A percentile compares a stretch with the other conserved stretches of the same genome.
These are phyloP conservation scores for Xenopus tropicalis DNA, from an alignment of 2,113 vertebrate genomes.

Conservation along the genomic window UCB_Xtro_10.0 CM004445.2:95767001-95767500, in stretches of 20 bases:
- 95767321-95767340: neutral
- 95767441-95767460: too few relatives aligned
- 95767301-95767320: constrained; percentile 15
- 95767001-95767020: constrained; percentile 7
- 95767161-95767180: too few relatives aligned
- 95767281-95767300: constrained; percentile 7
- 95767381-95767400: too few relatives aligned
- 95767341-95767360: neutral
- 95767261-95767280: neutral
- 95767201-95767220: neutral
- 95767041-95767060: constrained; percentile 7
- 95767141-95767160: neutral
- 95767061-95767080: neutral
- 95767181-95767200: too few relatives aligned
- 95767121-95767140: neutral
- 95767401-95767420: too few relatives aligned
- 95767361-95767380: too few relatives aligned
- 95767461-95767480: too few relatives aligned
- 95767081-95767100: constrained; percentile 10
- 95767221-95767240: neutral
- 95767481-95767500: too few relatives aligned
- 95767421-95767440: too few relatives aligned
- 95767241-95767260: neutral
- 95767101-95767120: neutral
- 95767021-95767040: constrained; percentile 22